These are phyloP conservation scores for Eustalomyia histrio DNA, from an alignment of 2,888 invertebrate genomes.

Conservation along the genomic window DNA sequence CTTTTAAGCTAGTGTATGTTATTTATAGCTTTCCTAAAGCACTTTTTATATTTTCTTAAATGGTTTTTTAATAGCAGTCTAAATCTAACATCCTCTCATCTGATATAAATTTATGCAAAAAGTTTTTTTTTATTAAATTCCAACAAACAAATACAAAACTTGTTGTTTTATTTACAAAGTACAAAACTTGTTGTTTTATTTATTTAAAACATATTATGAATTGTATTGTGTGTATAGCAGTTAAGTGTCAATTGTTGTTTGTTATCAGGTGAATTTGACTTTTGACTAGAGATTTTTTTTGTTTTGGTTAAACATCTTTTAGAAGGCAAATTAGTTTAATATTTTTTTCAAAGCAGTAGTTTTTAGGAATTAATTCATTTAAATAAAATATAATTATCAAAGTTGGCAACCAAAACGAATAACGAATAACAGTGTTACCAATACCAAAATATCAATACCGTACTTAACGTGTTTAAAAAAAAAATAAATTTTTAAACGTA, in stretches of 20 bases:
- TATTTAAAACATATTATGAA: not conserved
- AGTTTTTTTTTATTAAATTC: not conserved
- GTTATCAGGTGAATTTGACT: conserved; percentile 5
- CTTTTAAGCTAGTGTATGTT: too few species aligned
- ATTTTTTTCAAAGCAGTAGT: not conserved
- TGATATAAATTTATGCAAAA: not conserved
- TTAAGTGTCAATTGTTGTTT: conserved; percentile 1
- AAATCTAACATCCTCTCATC: not conserved
- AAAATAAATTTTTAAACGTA: too few species aligned
- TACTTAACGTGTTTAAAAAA: too few species aligned
- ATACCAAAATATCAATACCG: too few species aligned
- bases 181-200: too few species aligned
- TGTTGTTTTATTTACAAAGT: too few species aligned
- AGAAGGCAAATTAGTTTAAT: conserved; percentile 2
- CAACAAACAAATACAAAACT: not conserved
- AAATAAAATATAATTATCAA: too few species aligned
- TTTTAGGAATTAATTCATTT: not conserved
- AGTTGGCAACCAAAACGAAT: too few species aligned
- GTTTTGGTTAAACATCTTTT: conserved; percentile 1
- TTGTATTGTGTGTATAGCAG: not conserved
- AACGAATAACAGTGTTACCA: too few species aligned
- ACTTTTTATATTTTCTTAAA: not conserved
- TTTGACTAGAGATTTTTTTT: not conserved
- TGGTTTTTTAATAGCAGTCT: not conserved
- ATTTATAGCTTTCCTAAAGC: conserved; percentile 2